Evolutionary conservation across 2,797 vertebrate genomes (phyloP).

Genomic region (Cyprinella venusta): DNA sequence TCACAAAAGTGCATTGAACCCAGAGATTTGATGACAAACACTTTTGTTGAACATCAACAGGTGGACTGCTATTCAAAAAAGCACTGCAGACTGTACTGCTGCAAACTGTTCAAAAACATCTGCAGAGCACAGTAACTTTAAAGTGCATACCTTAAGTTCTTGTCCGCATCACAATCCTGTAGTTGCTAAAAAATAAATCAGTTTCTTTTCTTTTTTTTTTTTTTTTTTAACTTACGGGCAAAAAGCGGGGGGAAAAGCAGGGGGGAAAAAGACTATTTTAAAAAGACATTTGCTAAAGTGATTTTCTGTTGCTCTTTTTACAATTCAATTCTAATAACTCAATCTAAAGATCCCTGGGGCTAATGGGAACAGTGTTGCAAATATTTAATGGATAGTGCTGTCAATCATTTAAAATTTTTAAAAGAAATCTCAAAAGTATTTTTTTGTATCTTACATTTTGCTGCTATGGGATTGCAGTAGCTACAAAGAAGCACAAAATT

Average conservation of each 20-base stretch:
- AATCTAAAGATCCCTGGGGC: conserved; percentile 33
- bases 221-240: not conserved
- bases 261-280: not conserved
- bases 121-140: not conserved
- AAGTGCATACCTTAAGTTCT: not conserved
- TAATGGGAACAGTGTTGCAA: not conserved
- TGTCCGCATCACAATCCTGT: conserved; percentile 6
- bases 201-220: too few species aligned
- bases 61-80: conserved; percentile 1
- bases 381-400: conserved; percentile 25
- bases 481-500: too few species aligned
- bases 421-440: not conserved
- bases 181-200: not conserved
- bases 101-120: not conserved
- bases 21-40: conserved; percentile 28
- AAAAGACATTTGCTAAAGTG: conserved; percentile 8
- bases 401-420: not conserved
- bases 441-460: not conserved
- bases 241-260: not conserved
- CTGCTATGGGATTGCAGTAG: not conserved
- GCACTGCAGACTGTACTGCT: not conserved
- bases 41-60: conserved; percentile 15
- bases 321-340: conserved; percentile 25
- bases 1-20: not conserved
- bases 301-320: conserved; percentile 14